phyloP scores from a whole-genome alignment of 2,113 vertebrate species.

The Triplophysa tibetana region DNA sequence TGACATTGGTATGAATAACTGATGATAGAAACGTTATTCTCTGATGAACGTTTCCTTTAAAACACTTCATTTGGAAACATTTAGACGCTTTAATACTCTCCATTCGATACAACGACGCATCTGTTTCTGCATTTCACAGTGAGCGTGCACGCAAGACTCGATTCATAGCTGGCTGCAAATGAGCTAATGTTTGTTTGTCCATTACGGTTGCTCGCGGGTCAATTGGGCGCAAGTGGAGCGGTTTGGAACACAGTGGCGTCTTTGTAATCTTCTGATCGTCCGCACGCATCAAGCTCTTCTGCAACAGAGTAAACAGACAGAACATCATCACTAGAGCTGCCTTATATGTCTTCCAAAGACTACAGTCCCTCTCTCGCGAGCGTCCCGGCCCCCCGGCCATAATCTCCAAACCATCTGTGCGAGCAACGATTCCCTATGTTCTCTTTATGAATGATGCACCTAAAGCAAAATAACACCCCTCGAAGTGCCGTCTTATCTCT shows the following conservation, averaged over 20 bases:
- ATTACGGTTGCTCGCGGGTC: slow-evolving; percentile 22
- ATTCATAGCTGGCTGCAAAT: slow-evolving; percentile 24
- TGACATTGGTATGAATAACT: too few species aligned
- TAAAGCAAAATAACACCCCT: not conserved
- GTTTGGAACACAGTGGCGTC: slow-evolving; percentile 1
- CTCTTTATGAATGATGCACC: slow-evolving; percentile 26
- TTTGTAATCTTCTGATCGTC: not conserved
- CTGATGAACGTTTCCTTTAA: too few species aligned
- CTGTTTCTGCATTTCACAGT: not conserved
- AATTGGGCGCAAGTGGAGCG: slow-evolving; percentile 11
- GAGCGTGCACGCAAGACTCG: not conserved
- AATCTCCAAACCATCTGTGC: not conserved
- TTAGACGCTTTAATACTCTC: not conserved
- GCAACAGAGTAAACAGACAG: slow-evolving; percentile 23
- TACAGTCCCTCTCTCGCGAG: not conserved
- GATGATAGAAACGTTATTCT: too few species aligned
- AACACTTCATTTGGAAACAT: not conserved
- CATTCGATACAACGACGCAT: not conserved
- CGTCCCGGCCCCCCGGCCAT: not conserved
- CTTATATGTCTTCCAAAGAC: not conserved
- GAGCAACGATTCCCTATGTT: not conserved
- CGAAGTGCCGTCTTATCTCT: not conserved
- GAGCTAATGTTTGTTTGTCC: slow-evolving; percentile 16
- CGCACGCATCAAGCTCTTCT: not conserved
- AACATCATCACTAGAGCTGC: slow-evolving; percentile 18